These are phyloP conservation scores for Lithodes maja DNA, from an alignment of 2,888 invertebrate species.

Conservation along the genomic window DNA sequence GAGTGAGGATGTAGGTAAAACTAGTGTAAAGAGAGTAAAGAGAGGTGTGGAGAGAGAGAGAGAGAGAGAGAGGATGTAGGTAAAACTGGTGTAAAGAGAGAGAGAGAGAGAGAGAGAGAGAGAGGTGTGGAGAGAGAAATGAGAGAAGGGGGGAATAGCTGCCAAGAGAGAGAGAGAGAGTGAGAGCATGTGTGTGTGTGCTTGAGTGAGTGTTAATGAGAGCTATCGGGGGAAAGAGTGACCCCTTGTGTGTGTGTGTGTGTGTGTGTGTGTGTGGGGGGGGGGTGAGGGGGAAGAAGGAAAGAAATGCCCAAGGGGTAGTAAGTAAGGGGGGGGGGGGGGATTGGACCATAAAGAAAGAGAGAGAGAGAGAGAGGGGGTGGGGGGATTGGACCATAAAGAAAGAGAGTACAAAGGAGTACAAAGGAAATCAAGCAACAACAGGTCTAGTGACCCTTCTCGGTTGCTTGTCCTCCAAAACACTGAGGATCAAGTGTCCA, in stretches of 20 bases:
- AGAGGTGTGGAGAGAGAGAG: not conserved
- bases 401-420: no score
- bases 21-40: not conserved
- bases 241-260: no score
- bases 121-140: not conserved
- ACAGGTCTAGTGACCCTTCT: no score
- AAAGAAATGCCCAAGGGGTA: not conserved
- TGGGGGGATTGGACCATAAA: no score
- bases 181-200: no score
- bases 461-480: no score
- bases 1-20: not conserved
- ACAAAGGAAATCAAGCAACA: no score
- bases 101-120: not conserved
- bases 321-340: not conserved
- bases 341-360: not conserved
- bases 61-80: constrained; percentile 7
- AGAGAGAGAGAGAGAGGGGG: not conserved
- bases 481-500: no score
- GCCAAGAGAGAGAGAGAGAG: not conserved
- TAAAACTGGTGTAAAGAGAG: not conserved
- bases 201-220: no score
- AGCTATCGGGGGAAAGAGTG: no score
- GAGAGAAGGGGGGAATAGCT: not conserved
- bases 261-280: no score
- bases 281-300: not conserved